Evolutionary conservation across 2,888 invertebrate genomes (phyloP).

Genomic region (Hofmannophila pseudospretella): DNA sequence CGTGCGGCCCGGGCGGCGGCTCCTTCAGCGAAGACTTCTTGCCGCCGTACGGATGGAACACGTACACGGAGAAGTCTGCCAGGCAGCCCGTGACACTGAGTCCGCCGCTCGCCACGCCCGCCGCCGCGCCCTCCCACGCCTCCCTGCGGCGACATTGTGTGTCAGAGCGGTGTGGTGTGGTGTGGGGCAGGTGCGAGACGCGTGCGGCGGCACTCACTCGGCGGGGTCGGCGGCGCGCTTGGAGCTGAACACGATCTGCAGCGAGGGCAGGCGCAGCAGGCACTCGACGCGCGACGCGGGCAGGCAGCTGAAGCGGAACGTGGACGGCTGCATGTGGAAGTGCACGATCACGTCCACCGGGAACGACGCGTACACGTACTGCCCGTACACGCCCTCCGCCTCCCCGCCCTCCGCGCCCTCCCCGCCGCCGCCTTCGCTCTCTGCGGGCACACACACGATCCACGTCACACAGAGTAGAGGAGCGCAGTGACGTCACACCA

Average conservation of each 20-base stretch:
- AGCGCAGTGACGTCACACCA: too few species aligned
- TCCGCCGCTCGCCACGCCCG: conserved; percentile 87
- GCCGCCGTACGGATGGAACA: conserved; percentile 97
- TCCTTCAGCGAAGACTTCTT: conserved; percentile 46
- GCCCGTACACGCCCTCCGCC: conserved; percentile 79
- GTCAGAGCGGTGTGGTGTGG: too few species aligned
- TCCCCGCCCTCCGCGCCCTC: conserved; percentile 43
- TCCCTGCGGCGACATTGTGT: too few species aligned
- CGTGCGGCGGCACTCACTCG: conserved; percentile 68
- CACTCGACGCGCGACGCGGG: conserved; percentile 98
- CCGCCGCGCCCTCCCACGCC: conserved; percentile 65
- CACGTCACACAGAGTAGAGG: too few species aligned
- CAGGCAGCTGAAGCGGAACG: conserved; percentile 96
- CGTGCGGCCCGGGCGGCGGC: conserved; percentile 81
- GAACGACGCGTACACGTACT: conserved; percentile 94
- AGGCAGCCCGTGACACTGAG: conserved; percentile 97
- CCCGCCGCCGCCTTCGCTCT: conserved; percentile 52
- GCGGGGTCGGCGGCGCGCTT: conserved; percentile 90
- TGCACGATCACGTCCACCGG: conserved; percentile 99
- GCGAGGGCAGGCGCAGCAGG: conserved; percentile 95
- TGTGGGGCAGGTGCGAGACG: too few species aligned
- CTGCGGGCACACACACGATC: too few species aligned
- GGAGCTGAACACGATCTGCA: conserved; percentile 97
- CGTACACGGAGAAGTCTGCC: conserved; percentile 97
- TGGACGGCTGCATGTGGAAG: conserved; percentile 98